phyloP scores from a whole-genome alignment of 2,113 vertebrate species.

The Syngnathus scovelli region DNA sequence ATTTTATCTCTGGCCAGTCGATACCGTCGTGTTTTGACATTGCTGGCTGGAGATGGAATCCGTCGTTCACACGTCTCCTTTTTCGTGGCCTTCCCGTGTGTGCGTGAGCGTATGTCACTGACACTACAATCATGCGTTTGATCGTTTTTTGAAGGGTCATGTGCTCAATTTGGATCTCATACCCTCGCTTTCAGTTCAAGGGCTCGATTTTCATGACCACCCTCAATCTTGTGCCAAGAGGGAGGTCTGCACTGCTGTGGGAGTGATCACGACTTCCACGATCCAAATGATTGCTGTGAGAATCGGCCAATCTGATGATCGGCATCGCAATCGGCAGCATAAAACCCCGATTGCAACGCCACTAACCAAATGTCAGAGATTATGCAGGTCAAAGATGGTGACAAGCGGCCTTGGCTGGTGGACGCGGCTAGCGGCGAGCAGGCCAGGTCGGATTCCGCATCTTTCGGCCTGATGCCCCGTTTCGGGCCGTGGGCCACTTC shows the following conservation, averaged over 20 bases:
- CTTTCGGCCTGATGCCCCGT: slow-evolving; percentile 47
- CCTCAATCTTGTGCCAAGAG: too few relatives aligned
- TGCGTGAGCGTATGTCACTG: slow-evolving; percentile 29
- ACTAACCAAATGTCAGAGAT: too few relatives aligned
- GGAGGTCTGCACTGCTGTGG: too few relatives aligned
- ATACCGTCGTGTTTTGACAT: slow-evolving; percentile 73
- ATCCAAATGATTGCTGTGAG: too few relatives aligned
- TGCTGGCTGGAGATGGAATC: slow-evolving; percentile 76
- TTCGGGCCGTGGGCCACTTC: slow-evolving; percentile 39
- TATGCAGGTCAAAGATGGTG: too few relatives aligned
- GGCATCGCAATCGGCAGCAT: too few relatives aligned
- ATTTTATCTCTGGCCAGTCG: slow-evolving; percentile 64
- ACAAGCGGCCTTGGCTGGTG: neutral
- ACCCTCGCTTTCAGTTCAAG: neutral
- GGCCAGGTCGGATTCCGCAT: slow-evolving; percentile 22
- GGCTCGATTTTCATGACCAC: too few relatives aligned
- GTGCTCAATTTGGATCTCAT: neutral
- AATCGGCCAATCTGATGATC: too few relatives aligned
- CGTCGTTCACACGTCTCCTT: slow-evolving; percentile 56
- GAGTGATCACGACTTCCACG: too few relatives aligned
- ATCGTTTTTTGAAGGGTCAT: neutral
- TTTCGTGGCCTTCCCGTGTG: slow-evolving; percentile 28
- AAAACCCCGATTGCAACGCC: too few relatives aligned
- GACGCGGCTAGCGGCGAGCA: neutral
- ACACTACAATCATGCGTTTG: slow-evolving; percentile 31